Evolutionary conservation across 2,113 vertebrate genomes (phyloP).

Genomic region (Uropsilus gracilis): DNA sequence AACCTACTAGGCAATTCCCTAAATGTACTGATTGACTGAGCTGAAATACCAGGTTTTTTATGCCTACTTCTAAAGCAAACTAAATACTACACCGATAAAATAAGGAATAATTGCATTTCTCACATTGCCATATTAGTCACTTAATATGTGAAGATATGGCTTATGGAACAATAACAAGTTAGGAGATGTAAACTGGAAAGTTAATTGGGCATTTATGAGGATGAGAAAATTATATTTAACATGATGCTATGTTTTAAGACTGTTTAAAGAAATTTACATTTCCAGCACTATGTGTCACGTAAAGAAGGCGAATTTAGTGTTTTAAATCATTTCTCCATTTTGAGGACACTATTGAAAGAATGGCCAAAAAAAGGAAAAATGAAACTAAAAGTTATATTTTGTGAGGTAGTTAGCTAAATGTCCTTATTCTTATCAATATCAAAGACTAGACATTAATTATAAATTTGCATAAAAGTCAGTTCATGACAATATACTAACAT

Average conservation of each 20-base stretch:
- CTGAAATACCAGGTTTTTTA: background rate
- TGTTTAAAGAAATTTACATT: background rate
- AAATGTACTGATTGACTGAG: background rate
- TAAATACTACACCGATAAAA: background rate
- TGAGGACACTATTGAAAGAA: background rate
- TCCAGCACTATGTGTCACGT: background rate
- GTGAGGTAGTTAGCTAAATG: background rate
- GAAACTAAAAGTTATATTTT: background rate
- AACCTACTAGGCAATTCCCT: background rate
- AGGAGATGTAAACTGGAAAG: background rate
- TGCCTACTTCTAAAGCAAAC: background rate
- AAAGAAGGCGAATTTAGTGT: background rate
- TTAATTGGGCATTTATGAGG: background rate
- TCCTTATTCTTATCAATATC: background rate
- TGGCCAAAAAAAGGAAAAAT: background rate
- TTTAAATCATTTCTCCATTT: background rate
- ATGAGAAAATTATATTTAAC: background rate
- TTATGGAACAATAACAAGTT: background rate
- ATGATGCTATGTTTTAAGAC: background rate
- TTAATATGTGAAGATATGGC: constrained; percentile 4
- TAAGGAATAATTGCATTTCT: background rate
- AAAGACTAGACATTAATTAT: background rate
- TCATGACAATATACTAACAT: background rate
- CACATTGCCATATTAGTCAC: background rate
- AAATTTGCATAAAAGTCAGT: background rate